Evolutionary conservation across 1,140 invertebrate species (phyloP), one percentile per base, ranked within the genome.

Genomic region (Sipha flava): DNA sequence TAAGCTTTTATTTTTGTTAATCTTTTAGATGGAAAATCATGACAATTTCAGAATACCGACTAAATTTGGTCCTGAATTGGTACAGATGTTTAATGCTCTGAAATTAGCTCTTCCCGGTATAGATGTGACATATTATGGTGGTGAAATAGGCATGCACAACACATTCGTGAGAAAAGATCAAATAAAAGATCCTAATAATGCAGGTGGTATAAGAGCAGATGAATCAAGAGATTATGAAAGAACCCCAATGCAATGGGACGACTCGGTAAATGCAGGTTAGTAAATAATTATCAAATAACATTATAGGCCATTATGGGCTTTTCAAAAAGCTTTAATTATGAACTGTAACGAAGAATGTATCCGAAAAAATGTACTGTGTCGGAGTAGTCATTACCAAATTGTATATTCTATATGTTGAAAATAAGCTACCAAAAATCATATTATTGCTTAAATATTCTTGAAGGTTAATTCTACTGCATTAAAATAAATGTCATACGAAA

Each of bases 71-170:
- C 0, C 59, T 9, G 43, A 80, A 31, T 34, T 12, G 9, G 40
- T 45, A 21, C 45, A 29, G 7, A 12, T 80, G 7, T 68, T 52
- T 5, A 34, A 6, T 4, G 26, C 45, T 4, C 12, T 80, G 31
- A 66, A 21, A 18, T 21, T 80, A n/a, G 6, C 43, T 0, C 75
- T 94, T 21, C 91, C 92, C 12, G 93, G 93, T 0, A 89, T 92
- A 10, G 87, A 89, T 0, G 88, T 94, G 1, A 90, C 90, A 75
- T 95, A 94, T 84, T 91, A 94, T 85, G 94, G 92, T 2, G 91
- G 93, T 83, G 92, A 93, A 83, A 89, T 93, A 79, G 93, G 90
- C 1, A 93, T 94, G 91, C 85, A 87, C 1, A 88, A 94, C 86
- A 87, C 87, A 0, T 84, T 83, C 49, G 86, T 91, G 0, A 86